These are phyloP conservation scores for Bothrops jararaca DNA, from an alignment of 2,113 vertebrate species.

Conservation along the genomic window DNA sequence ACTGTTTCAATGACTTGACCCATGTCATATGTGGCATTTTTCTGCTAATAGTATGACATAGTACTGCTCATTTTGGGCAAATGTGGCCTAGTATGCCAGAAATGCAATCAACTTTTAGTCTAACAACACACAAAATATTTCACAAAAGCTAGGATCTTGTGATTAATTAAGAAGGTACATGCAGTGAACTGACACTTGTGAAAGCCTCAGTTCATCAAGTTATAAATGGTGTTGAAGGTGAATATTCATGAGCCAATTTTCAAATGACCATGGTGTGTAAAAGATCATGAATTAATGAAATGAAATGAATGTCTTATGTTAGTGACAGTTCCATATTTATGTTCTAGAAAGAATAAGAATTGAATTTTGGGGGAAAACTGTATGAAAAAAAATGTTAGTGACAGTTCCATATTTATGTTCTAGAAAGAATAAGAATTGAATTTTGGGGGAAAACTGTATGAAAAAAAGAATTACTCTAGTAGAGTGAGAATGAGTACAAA, in stretches of 20 bases:
- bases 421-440: background rate
- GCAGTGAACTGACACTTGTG: background rate
- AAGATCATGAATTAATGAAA: background rate
- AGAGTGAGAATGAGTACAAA: background rate
- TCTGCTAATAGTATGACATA: background rate
- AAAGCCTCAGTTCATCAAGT: background rate
- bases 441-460: background rate
- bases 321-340: background rate
- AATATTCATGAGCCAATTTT: background rate
- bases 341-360: background rate
- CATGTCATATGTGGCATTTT: background rate
- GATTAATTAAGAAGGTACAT: background rate
- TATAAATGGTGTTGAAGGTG: background rate
- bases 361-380: background rate
- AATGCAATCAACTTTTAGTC: background rate
- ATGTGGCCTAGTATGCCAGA: background rate
- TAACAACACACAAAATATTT: background rate
- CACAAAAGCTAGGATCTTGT: background rate
- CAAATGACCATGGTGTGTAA: background rate
- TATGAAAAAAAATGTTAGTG: background rate
- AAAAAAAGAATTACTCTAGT: background rate
- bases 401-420: background rate
- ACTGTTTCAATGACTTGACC: background rate
- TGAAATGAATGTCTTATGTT: background rate
- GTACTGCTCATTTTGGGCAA: background rate